These are phyloP conservation scores for Caenorhabditis doughertyi DNA, from an alignment of 2,888 invertebrate genomes.

Conservation along the genomic window DNA sequence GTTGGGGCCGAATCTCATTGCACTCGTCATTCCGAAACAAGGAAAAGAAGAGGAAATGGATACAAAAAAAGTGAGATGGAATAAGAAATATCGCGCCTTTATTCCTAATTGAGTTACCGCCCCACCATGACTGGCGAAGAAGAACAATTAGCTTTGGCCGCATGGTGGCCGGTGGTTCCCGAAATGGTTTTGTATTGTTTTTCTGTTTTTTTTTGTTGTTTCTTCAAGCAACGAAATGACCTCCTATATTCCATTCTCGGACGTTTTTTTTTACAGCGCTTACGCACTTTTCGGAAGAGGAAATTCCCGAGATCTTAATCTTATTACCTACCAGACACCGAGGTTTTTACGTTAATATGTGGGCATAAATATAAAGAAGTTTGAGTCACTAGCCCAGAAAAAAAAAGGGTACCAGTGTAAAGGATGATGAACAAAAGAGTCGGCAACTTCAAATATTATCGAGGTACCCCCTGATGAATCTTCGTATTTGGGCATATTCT, in stretches of 20 bases:
- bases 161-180: slow-evolving; percentile 29
- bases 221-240: slow-evolving; percentile 23
- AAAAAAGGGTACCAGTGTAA: background rate
- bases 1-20: slow-evolving; percentile 16
- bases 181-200: slow-evolving; percentile 54
- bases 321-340: slow-evolving; percentile 18
- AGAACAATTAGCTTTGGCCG: slow-evolving; percentile 54
- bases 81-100: slow-evolving; percentile 54
- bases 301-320: slow-evolving; percentile 45
- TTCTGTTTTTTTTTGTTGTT: background rate
- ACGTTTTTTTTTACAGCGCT: slow-evolving; percentile 36
- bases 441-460: slow-evolving; percentile 13
- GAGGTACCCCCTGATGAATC: slow-evolving; percentile 15
- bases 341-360: background rate
- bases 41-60: slow-evolving; percentile 7
- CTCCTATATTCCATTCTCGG: slow-evolving; percentile 32
- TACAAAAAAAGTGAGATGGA: slow-evolving; percentile 31
- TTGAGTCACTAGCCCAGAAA: slow-evolving; percentile 35
- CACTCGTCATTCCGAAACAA: slow-evolving; percentile 38
- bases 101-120: slow-evolving; percentile 62
- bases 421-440: slow-evolving; percentile 14
- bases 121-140: slow-evolving; percentile 38
- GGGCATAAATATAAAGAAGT: slow-evolving; percentile 6
- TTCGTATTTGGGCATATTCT: slow-evolving; percentile 11
- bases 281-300: slow-evolving; percentile 37